These are phyloP conservation scores for Poicephalus meyeri DNA, from an alignment of 2,113 vertebrate genomes.

Conservation along the genomic window DNA sequence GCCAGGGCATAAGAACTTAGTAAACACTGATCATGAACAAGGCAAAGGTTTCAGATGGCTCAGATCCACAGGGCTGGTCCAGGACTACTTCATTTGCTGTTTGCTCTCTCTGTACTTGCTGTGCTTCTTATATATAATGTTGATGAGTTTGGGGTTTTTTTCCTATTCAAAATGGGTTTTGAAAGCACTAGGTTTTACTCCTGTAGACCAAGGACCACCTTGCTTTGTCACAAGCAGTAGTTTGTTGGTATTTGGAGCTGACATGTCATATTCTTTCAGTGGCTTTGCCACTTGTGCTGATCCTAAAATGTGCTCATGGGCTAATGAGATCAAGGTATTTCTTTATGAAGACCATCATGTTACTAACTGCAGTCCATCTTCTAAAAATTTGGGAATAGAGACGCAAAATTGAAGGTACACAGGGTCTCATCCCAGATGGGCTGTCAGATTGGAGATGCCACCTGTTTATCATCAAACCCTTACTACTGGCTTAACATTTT, in stretches of 20 bases:
- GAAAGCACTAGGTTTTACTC: neutral
- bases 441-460: neutral
- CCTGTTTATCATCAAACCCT: neutral
- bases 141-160: accelerated
- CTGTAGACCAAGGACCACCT: neutral
- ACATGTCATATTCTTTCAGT: neutral
- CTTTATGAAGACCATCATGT: accelerated
- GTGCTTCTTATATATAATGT: neutral
- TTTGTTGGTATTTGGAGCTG: neutral
- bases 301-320: neutral
- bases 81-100: neutral
- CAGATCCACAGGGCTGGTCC: neutral
- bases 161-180: neutral
- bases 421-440: neutral
- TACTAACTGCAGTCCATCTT: neutral
- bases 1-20: neutral
- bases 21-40: neutral
- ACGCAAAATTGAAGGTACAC: neutral
- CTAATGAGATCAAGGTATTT: neutral
- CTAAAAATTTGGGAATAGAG: neutral
- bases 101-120: neutral
- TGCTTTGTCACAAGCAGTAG: neutral
- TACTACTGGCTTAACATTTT: neutral
- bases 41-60: neutral
- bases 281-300: neutral